Base-by-base conservation (phyloP, 2,888 invertebrate species). In the Hydroisotoma schaefferi region DNA sequence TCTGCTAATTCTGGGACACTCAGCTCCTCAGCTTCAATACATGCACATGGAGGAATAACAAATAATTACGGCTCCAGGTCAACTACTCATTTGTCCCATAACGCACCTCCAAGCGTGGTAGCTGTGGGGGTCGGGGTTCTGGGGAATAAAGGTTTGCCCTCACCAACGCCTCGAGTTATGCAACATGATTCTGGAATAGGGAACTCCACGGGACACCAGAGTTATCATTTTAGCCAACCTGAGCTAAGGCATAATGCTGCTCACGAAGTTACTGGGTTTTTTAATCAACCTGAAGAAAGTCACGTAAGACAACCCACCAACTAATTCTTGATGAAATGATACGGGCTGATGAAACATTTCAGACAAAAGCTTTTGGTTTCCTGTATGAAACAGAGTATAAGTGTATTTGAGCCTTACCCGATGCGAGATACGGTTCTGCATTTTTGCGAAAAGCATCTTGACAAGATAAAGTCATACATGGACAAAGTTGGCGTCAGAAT, bases 391-490 rank as follows among this genome's bases (percentile, higher is more conserved):
- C 81, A 84, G 77, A 80, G 90, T 62, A 89, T 90, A 77, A 88
- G 88, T 75, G 90, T 90, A 54, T 90, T 90, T 77, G 90, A 91
- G 77, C 90, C 91, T 2, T 90, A 88, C 74, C 90, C 90, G n/a
- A 90, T 90, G 90, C 77, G 90, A 25, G 90, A 91, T 76, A 90
- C 90, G 0, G 91, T 95, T 40, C 92, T 93, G 75, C 93, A 94
- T 77, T 95, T 95, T 78, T 94, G 94, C 78, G 94, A 94, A 77
- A 94, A 95, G 77, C 93, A 95, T 76, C 79, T 93, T 68, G 87
- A 88, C 70, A 94, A 93, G 76, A 94, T 95, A 59, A 90, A 91
- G 76, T 82, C 85, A 22, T 95, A 90, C 75, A 93, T 95, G 87
- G 88, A 88, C 72, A 89, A 89, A 75, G 85, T 94, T 4, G 87